Evolutionary conservation across 2,113 vertebrate genomes (phyloP).

Genomic region (Promerops cafer): DNA sequence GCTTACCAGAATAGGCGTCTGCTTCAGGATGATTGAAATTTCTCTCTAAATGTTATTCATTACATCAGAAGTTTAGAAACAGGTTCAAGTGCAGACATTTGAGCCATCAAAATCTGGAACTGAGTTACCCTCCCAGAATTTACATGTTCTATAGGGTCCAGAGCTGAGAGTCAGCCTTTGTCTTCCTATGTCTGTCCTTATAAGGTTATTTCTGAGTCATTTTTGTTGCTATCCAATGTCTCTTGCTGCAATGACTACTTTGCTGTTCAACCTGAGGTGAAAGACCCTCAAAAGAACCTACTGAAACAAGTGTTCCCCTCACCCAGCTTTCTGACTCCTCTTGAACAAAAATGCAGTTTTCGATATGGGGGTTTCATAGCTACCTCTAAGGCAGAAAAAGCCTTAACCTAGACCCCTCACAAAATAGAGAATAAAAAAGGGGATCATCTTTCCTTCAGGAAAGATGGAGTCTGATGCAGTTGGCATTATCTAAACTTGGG

Average conservation of each 20-base stretch:
- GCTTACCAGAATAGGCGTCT: neutral
- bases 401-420: neutral
- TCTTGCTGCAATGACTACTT: neutral
- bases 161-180: neutral
- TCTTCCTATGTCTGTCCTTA: neutral
- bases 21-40: neutral
- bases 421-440: neutral
- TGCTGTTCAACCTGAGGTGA: neutral
- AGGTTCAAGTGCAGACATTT: neutral
- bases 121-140: neutral
- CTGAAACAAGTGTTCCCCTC: neutral
- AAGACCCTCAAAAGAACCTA: neutral
- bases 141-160: neutral
- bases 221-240: neutral
- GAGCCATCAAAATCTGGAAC: neutral
- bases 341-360: neutral
- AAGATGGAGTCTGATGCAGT: neutral
- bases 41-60: neutral
- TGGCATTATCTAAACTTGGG: neutral
- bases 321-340: neutral
- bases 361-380: neutral
- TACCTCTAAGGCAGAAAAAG: neutral
- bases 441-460: neutral
- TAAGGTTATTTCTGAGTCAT: neutral
- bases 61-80: neutral